Conservation (phyloP, 1,140 invertebrate genomes). For the Bombus confusus region DNA sequence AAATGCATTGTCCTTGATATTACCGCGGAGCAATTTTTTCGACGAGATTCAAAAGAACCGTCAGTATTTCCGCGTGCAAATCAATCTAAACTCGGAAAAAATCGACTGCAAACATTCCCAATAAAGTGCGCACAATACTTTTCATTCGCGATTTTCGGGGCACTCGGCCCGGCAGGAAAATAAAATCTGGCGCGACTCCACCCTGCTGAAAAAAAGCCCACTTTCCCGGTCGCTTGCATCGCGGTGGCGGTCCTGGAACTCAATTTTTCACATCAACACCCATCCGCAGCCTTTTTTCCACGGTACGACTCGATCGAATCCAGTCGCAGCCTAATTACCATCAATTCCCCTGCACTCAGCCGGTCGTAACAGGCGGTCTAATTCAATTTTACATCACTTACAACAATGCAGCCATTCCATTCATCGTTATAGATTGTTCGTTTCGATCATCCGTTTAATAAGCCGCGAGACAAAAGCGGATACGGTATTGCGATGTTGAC, state of each 20-base stretch:
- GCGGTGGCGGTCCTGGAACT: not conserved
- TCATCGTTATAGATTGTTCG: not conserved
- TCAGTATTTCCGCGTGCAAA: not conserved
- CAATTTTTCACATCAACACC: conserved; percentile 24
- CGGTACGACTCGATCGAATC: not conserved
- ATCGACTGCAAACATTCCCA: not conserved
- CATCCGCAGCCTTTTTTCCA: not conserved
- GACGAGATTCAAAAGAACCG: not conserved
- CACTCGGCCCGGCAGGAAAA: not conserved
- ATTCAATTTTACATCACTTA: conserved; percentile 10
- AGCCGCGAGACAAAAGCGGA: conserved; percentile 3
- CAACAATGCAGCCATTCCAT: not conserved
- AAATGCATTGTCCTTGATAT: not conserved
- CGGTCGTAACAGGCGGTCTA: not conserved
- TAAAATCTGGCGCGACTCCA: not conserved
- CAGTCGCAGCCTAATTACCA: conserved; percentile 3
- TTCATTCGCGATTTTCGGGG: not conserved
- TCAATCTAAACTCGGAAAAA: not conserved
- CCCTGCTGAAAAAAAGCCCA: not conserved
- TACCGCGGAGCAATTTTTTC: not conserved
- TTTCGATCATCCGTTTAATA: conserved; percentile 14
- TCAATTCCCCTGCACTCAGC: not conserved
- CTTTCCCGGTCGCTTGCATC: not conserved
- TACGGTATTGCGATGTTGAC: not conserved
- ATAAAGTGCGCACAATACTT: not conserved